Conservation (phyloP, 2,888 invertebrate species). For the Eristalis tenax region DNA sequence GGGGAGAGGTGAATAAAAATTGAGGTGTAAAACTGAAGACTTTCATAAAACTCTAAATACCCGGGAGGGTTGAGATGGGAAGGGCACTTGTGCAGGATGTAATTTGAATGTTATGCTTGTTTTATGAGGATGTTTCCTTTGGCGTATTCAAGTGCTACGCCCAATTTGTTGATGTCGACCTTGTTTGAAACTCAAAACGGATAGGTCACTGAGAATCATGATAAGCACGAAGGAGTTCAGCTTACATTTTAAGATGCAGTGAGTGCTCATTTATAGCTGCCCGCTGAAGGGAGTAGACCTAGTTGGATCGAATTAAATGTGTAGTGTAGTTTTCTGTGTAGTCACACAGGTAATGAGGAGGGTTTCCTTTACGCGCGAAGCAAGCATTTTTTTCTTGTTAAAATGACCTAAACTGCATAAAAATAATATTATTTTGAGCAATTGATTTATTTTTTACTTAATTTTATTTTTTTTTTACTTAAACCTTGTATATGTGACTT, state of each 20-base stretch:
- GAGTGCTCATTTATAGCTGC: too few relatives aligned
- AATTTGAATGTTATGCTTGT: not conserved
- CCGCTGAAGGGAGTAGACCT: too few relatives aligned
- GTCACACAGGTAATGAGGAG: too few relatives aligned
- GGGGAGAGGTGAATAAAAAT: not conserved
- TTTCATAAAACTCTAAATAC: not conserved
- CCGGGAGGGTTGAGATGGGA: not conserved
- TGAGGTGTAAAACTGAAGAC: conserved; percentile 8
- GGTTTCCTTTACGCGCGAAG: too few relatives aligned
- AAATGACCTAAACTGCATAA: too few relatives aligned
- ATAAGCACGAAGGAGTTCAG: not conserved
- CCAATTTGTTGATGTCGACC: not conserved
- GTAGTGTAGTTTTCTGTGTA: too few relatives aligned
- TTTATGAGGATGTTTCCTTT: not conserved
- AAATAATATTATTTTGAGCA: too few relatives aligned
- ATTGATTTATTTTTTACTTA: too few relatives aligned
- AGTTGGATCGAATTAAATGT: too few relatives aligned
- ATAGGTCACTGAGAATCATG: not conserved
- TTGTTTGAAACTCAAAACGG: not conserved
- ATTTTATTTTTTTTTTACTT: too few relatives aligned
- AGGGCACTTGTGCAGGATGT: not conserved
- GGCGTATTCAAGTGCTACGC: not conserved
- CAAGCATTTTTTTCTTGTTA: too few relatives aligned
- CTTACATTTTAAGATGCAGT: not conserved
- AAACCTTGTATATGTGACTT: too few relatives aligned